Conservation (phyloP, 2,888 invertebrate species). For the Masnerella sp. region DNA sequence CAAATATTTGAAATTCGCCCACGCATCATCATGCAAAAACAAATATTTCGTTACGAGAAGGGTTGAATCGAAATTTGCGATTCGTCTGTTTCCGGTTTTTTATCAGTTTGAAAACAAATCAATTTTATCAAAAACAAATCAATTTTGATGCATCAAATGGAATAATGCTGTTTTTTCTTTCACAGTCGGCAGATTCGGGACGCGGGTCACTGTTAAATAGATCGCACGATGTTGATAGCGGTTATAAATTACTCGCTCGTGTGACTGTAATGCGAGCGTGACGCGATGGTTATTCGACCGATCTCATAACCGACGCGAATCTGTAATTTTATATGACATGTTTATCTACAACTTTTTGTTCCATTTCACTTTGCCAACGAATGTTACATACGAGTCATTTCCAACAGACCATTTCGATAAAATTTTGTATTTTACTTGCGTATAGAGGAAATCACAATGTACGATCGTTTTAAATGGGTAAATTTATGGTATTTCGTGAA, state of each 20-base stretch:
- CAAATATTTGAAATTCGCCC: too few relatives aligned
- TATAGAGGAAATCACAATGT: not conserved
- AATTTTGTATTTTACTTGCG: not conserved
- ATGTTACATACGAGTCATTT: slow-evolving; percentile 1
- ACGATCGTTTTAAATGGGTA: too few relatives aligned
- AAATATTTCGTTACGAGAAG: not conserved
- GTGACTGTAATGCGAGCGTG: slow-evolving; percentile 57
- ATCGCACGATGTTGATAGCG: slow-evolving; percentile 54
- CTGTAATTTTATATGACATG: slow-evolving; percentile 53
- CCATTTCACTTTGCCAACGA: slow-evolving; percentile 38
- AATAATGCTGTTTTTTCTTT: slow-evolving; percentile 47
- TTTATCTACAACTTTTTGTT: slow-evolving; percentile 56
- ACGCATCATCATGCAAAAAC: too few relatives aligned
- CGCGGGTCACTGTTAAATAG: slow-evolving; percentile 52
- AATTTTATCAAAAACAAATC: not conserved
- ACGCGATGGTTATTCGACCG: slow-evolving; percentile 53
- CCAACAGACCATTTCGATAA: not conserved
- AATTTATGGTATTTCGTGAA: too few relatives aligned
- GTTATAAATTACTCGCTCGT: slow-evolving; percentile 58
- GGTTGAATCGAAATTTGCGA: too few relatives aligned
- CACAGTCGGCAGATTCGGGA: slow-evolving; percentile 42
- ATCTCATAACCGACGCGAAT: slow-evolving; percentile 42
- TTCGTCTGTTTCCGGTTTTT: too few relatives aligned
- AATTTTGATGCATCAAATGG: slow-evolving; percentile 37
- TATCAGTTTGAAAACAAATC: not conserved